Evolutionary conservation across 2,797 vertebrate species (phyloP), one percentile per base, ranked within the genome.

Genomic region (Serranus cabrilla): DNA sequence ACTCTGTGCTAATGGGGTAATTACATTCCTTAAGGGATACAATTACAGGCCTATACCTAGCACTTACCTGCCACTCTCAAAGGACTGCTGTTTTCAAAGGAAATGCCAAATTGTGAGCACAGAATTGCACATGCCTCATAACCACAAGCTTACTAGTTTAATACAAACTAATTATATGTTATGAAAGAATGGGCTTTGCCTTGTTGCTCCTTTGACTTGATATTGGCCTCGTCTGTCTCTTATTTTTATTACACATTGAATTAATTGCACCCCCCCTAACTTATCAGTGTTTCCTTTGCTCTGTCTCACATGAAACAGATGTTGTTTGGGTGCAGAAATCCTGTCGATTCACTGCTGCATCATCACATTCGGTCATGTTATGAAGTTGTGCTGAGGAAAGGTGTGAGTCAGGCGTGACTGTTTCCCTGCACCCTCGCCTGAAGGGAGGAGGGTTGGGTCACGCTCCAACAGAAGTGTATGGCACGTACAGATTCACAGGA

Each of bases 31-130:
- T 55, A n/a, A 50, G 77, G 81, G 78, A 65, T 89, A 78, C 82
- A 90, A 93, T 92, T 92, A 93, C 82, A 83, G 78, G 80, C 65
- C 83, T 68, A 66, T 77, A 90, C 71, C 86, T 56, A 72, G 63
- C 72, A 90, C 76, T 93, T 92, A 93, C 81, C 86, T 89, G 82
- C 76, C 76, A 11, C 80, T 78, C 80, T 91, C 79, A 90, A 87
- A 91, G 79, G 75, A 84, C 80, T 61, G n/a, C 57, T 81, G 82
- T 81, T 91, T 91, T 88, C 69, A 86, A 83, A 89, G 87, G 85
- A 90, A 93, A 90, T 85, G 59, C 84, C 75, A 79, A 82, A 89
- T 89, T 85, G 78, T 78, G 61, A 75, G 78, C 55, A 76, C 3
- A 63, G 50, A 87, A 82, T 47, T 70, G 63, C 54, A 76, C 72